Conservation (phyloP, 2,113 vertebrate genomes). For the Cnemophilus loriae region DNA sequence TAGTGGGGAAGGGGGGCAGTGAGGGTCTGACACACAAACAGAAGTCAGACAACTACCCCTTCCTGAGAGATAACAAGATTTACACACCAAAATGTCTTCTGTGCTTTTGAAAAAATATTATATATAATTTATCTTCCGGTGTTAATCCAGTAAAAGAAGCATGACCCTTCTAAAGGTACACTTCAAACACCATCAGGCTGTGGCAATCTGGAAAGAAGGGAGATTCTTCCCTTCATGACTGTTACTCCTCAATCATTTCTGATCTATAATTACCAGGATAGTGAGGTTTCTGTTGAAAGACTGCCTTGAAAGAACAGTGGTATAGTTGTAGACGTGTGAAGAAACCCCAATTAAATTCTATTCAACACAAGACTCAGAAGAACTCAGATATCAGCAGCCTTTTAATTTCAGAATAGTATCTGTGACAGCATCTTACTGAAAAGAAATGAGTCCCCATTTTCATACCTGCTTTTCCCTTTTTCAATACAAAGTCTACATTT, state of each 20-base stretch:
- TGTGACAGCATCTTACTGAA: background rate
- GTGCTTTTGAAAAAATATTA: background rate
- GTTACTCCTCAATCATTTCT: background rate
- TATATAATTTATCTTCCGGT: background rate
- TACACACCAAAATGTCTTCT: background rate
- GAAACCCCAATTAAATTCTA: background rate
- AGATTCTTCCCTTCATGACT: background rate
- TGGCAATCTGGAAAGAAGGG: background rate
- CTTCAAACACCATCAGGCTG: background rate
- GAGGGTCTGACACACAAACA: background rate
- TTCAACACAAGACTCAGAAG: background rate
- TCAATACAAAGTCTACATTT: background rate
- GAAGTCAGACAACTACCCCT: background rate
- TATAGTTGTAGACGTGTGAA: background rate
- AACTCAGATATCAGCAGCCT: background rate
- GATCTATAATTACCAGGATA: background rate
- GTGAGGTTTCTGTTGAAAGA: background rate
- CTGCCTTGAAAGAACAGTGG: background rate
- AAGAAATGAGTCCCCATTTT: background rate
- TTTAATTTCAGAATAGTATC: background rate
- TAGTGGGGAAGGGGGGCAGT: background rate
- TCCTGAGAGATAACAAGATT: background rate
- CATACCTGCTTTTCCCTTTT: background rate
- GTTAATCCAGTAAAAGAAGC: background rate
- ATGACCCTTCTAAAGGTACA: background rate